phyloP scores from a whole-genome alignment of 2,113 vertebrate genomes.

The Fregata magnificens region DNA sequence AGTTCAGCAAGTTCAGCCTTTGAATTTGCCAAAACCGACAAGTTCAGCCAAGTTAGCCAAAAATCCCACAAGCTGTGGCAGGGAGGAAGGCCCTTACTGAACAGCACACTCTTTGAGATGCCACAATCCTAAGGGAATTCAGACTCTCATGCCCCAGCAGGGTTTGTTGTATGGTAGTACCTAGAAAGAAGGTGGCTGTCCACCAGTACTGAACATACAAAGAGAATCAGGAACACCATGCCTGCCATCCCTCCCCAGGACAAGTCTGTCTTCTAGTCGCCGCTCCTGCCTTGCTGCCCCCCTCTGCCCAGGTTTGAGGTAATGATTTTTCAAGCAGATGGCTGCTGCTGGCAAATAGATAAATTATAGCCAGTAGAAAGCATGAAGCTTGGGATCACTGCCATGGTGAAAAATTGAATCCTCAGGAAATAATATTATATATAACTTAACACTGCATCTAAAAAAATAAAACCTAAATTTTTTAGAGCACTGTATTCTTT shows the following conservation, averaged over 20 bases:
- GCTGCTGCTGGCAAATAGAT: conserved; percentile 12
- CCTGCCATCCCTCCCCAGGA: neutral
- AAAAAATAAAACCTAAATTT: neutral
- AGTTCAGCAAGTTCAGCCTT: neutral
- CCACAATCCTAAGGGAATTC: neutral
- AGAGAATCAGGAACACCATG: neutral
- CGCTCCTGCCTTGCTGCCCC: neutral
- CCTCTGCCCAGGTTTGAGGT: neutral
- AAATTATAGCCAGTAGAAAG: conserved; percentile 34
- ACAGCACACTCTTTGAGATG: neutral
- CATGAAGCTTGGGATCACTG: neutral
- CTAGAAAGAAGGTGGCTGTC: neutral
- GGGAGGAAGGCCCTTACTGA: neutral
- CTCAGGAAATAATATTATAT: conserved; percentile 6
- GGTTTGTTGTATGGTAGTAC: neutral
- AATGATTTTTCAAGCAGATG: conserved; percentile 33
- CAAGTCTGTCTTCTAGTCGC: neutral
- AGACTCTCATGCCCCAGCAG: neutral
- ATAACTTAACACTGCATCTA: neutral
- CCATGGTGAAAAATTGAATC: neutral
- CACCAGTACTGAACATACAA: neutral
- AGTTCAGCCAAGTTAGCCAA: neutral
- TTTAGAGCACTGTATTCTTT: neutral
- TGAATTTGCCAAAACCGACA: neutral
- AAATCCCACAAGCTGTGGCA: neutral